These are phyloP conservation scores for Mystacides longicornis DNA, from an alignment of 2,888 invertebrate genomes.

Conservation along the genomic window DNA sequence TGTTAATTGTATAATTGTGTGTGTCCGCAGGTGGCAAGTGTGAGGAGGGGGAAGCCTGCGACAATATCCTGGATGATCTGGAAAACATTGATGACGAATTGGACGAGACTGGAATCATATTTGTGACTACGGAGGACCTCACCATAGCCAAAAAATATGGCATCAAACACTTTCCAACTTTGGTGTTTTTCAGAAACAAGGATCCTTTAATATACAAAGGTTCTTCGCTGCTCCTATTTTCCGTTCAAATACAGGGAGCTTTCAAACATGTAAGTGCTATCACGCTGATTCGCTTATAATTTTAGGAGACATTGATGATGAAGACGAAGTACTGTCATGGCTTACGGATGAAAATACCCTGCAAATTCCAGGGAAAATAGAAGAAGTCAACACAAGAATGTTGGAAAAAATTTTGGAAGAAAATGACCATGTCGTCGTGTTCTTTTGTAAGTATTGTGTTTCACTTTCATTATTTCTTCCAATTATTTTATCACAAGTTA, in stretches of 20 bases:
- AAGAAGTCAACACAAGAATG: constrained; percentile 87
- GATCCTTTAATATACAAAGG: constrained; percentile 77
- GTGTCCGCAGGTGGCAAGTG: constrained; percentile 77
- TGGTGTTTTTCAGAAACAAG: constrained; percentile 87
- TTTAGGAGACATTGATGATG: constrained; percentile 77
- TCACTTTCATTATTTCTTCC: background rate
- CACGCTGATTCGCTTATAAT: too few species aligned
- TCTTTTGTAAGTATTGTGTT: constrained; percentile 68
- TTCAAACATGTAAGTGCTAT: too few species aligned
- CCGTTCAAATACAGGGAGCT: background rate
- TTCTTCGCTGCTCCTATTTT: too few species aligned
- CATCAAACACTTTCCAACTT: constrained; percentile 75
- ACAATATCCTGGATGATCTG: constrained; percentile 74
- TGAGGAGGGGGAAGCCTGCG: constrained; percentile 81
- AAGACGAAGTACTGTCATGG: constrained; percentile 88
- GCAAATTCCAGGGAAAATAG: constrained; percentile 87
- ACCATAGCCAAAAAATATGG: constrained; percentile 74
- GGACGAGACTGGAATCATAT: constrained; percentile 87
- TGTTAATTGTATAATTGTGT: too few species aligned
- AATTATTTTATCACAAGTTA: background rate
- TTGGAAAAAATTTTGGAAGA: constrained; percentile 81
- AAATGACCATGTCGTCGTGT: constrained; percentile 83
- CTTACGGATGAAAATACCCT: constrained; percentile 83
- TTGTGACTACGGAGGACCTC: constrained; percentile 86
- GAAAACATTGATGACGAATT: constrained; percentile 91